Evolutionary conservation across 1,140 invertebrate species (phyloP).

Genomic region (Phocides pigmalion): DNA sequence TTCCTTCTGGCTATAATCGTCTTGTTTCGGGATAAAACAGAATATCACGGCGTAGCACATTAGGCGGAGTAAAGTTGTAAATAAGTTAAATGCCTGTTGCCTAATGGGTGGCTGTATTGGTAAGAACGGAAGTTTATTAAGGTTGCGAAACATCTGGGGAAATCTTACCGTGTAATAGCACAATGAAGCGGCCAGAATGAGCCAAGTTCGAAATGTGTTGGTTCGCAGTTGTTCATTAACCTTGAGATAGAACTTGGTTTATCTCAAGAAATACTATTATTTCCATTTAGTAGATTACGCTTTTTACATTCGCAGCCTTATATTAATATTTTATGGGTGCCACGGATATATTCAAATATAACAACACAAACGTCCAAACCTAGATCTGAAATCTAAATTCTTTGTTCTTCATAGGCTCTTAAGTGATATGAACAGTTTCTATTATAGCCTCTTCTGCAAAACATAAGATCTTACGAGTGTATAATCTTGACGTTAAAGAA

Average conservation of each 20-base stretch:
- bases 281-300: no score
- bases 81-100: slow-evolving; percentile 59
- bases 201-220: slow-evolving; percentile 30
- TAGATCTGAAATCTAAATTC: no score
- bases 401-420: no score
- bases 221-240: slow-evolving; percentile 26
- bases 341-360: no score
- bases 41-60: slow-evolving; percentile 14
- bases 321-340: no score
- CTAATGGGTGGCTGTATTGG: slow-evolving; percentile 56
- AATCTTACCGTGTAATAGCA: slow-evolving; percentile 38
- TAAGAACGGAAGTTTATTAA: slow-evolving; percentile 59
- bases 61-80: slow-evolving; percentile 48
- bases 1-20: not conserved
- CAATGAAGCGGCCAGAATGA: slow-evolving; percentile 30
- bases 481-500: no score
- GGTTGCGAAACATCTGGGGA: slow-evolving; percentile 48
- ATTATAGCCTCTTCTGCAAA: no score
- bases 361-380: no score
- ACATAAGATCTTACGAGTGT: no score
- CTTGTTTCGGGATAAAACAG: slow-evolving; percentile 24
- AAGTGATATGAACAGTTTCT: no score
- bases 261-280: no score
- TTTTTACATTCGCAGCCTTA: no score
- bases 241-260: slow-evolving; percentile 7